Evolutionary conservation across 2,113 vertebrate genomes (phyloP), one percentile per base, ranked within the genome.

Genomic region (Mesitornis unicolor): DNA sequence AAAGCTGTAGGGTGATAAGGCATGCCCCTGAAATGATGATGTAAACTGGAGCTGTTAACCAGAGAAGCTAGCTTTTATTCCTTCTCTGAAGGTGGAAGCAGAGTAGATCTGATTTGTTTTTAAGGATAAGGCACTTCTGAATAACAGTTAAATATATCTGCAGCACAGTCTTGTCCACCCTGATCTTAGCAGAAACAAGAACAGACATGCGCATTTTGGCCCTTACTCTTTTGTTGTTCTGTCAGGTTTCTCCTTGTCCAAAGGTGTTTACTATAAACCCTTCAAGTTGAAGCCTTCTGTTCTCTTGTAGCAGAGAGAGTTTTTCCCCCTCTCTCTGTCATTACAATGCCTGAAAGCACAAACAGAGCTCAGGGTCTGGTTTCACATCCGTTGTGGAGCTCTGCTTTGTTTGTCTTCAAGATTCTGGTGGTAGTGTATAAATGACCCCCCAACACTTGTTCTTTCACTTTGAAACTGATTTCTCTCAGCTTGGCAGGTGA

Each of bases 401-500:
- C 77, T 93, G 89, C 91, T 92, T 96, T 94, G 87, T 95, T 96
- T 97, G 75, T 87, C 95, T 97, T 93, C 84, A 71, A 19, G 89
- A 91, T 93, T 97, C 65, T 67, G 68, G 57, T 74, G 63, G 60
- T 75, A 70, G 82, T 70, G 79, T 91, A 61, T 84, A 94, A 95
- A 85, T 96, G 95, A 96, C 91, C 93, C 85, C 93, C 63, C 95
- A 95, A 71, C 84, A 90, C 92, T 97, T 96, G 93, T 95, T 93
- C 74, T 95, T 97, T 95, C 33, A 0, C 95, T 97, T 95, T 94
- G 93, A 91, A 96, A 97, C 89, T 97, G 94, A 95, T 97, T 97
- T 96, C 86, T 96, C 90, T 93, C 93, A 82, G 92, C 95, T 96
- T 97, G 97, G 95, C 96, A 97, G 95, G 95, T 97, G 92, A 96